Evolutionary conservation across 1,140 invertebrate species (phyloP).

Genomic region (Phymastichus coffea): DNA sequence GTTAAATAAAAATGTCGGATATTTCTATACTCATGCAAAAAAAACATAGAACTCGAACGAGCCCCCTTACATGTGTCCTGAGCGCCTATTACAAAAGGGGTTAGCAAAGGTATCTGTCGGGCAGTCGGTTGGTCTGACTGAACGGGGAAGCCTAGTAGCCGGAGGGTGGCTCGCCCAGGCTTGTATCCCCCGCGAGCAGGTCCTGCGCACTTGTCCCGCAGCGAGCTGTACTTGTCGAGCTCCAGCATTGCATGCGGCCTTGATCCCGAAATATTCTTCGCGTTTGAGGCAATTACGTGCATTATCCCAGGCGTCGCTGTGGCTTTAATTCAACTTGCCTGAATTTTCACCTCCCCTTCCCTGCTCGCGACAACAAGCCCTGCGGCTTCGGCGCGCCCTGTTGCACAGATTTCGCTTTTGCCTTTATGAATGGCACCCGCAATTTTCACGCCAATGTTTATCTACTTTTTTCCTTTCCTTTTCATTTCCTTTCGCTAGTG

Average conservation of each 20-base stretch:
- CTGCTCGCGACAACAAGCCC: not conserved
- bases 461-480: too few species aligned
- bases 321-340: conserved; percentile 25
- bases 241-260: conserved; percentile 34
- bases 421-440: too few species aligned
- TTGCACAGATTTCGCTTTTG: too few species aligned
- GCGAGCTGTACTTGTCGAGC: conserved; percentile 28
- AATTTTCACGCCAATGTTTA: too few species aligned
- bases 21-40: too few species aligned
- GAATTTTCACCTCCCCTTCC: not conserved
- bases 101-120: conserved; percentile 16
- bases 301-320: conserved; percentile 30
- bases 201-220: conserved; percentile 1
- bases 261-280: conserved; percentile 49
- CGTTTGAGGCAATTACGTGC: conserved; percentile 49
- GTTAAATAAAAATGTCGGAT: too few species aligned
- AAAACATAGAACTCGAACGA: too few species aligned
- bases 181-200: conserved; percentile 28
- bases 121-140: not conserved
- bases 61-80: too few species aligned
- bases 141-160: conserved; percentile 29
- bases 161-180: conserved; percentile 35
- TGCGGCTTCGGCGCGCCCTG: too few species aligned
- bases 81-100: conserved; percentile 21
- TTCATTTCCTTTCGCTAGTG: too few species aligned